Conservation (phyloP, 2,113 vertebrate species). For the Leptocoma aspasia region DNA sequence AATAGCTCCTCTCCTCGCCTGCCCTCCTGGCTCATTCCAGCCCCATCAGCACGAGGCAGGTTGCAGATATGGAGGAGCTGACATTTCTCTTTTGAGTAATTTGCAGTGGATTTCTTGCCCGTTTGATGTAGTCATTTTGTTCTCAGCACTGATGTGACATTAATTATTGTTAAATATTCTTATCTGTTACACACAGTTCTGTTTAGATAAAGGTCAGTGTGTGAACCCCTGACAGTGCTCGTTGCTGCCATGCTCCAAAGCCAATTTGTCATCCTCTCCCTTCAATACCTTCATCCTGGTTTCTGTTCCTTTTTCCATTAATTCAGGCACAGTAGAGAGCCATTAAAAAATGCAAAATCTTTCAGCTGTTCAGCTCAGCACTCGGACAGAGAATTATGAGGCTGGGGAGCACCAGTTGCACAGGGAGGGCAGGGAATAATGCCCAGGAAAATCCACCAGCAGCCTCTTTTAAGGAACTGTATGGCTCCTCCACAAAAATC, state of each 20-base stretch:
- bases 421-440: neutral
- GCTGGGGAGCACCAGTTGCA: neutral
- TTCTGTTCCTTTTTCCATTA: constrained; percentile 17
- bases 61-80: constrained; percentile 31
- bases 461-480: neutral
- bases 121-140: constrained; percentile 31
- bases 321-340: constrained; percentile 24
- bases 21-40: neutral
- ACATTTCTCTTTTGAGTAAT: constrained; percentile 68
- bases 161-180: constrained; percentile 73
- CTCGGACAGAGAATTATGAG: neutral
- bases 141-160: constrained; percentile 42
- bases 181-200: constrained; percentile 65
- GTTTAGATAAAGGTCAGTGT: constrained; percentile 64
- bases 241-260: constrained; percentile 5
- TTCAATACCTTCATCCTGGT: neutral
- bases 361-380: constrained; percentile 8
- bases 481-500: neutral
- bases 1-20: neutral
- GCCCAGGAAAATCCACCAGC: neutral
- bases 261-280: constrained; percentile 44
- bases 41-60: constrained; percentile 16
- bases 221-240: constrained; percentile 12
- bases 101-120: constrained; percentile 46
- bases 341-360: constrained; percentile 38